Conservation (phyloP, 2,113 vertebrate species). For the Picathartes gymnocephalus region DNA sequence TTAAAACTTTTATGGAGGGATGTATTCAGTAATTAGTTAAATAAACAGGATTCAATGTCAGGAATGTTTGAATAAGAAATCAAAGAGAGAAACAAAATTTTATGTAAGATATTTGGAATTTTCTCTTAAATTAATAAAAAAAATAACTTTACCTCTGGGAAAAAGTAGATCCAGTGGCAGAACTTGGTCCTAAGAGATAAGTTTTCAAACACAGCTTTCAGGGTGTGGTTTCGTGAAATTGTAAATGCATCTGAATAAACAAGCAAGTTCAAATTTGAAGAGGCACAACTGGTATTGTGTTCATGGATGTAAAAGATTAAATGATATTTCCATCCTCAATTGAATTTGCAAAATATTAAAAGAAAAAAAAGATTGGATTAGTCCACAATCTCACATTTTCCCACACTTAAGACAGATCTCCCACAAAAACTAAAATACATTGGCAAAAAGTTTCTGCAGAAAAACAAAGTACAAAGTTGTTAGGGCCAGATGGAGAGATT, state of each 20-base stretch:
- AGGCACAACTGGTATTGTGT: not conserved
- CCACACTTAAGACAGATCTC: not conserved
- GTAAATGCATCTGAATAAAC: not conserved
- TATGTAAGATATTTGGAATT: not conserved
- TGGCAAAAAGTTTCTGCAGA: not conserved
- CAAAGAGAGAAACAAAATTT: not conserved
- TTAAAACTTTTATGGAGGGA: not conserved
- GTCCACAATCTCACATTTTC: not conserved
- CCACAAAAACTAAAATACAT: not conserved
- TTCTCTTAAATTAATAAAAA: not conserved
- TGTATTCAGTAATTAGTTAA: not conserved
- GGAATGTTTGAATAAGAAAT: not conserved
- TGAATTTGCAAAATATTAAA: not conserved
- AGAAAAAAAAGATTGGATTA: not conserved
- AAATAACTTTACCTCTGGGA: rapidly evolving
- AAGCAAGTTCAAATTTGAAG: not conserved
- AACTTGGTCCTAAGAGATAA: not conserved
- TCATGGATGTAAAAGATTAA: not conserved
- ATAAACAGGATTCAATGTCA: not conserved
- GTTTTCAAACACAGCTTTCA: not conserved
- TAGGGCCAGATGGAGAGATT: not conserved
- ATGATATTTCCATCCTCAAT: not conserved
- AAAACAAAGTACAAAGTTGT: not conserved
- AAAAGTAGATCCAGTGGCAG: not conserved
- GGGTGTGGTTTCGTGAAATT: not conserved